These are phyloP conservation scores for Drosophila engyochracea DNA, from an alignment of 2,888 invertebrate genomes.

Conservation along the genomic window DNA sequence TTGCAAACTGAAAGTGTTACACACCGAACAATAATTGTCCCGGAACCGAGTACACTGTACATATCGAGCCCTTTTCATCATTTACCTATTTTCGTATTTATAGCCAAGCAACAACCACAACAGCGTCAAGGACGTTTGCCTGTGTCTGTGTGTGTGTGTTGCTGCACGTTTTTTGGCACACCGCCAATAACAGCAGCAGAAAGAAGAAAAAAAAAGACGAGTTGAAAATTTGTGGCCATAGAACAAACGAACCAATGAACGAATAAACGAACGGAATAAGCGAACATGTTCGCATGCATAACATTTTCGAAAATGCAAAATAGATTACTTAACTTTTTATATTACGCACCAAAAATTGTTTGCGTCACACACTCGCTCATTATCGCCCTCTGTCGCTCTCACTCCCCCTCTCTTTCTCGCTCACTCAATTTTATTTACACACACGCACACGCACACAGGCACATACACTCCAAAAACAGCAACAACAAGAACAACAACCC, in stretches of 20 bases:
- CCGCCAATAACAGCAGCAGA: constrained; percentile 31
- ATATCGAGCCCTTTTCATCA: constrained; percentile 39
- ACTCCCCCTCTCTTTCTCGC: neutral
- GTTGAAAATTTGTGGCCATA: neutral
- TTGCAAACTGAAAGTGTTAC: constrained; percentile 4
- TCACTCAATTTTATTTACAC: neutral
- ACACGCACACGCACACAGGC: neutral
- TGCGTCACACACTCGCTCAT: constrained; percentile 43
- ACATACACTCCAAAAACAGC: neutral
- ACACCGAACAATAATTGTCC: neutral
- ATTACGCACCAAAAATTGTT: constrained; percentile 52
- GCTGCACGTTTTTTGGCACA: constrained; percentile 50
- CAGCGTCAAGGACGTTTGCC: constrained; percentile 47
- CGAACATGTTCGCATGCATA: constrained; percentile 43
- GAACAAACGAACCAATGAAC: constrained; percentile 2
- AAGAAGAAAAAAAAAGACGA: constrained; percentile 18
- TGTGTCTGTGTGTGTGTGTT: neutral
- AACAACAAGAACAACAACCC: constrained; percentile 27
- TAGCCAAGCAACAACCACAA: constrained; percentile 29
- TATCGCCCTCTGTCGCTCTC: neutral
- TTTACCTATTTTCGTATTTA: constrained; percentile 32
- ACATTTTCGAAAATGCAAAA: constrained; percentile 46
- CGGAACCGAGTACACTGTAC: constrained; percentile 35
- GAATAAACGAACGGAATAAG: constrained; percentile 8
- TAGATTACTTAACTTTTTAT: constrained; percentile 56